phyloP scores from a whole-genome alignment of 2,888 invertebrate species.

The Drosophila meridiana region DNA sequence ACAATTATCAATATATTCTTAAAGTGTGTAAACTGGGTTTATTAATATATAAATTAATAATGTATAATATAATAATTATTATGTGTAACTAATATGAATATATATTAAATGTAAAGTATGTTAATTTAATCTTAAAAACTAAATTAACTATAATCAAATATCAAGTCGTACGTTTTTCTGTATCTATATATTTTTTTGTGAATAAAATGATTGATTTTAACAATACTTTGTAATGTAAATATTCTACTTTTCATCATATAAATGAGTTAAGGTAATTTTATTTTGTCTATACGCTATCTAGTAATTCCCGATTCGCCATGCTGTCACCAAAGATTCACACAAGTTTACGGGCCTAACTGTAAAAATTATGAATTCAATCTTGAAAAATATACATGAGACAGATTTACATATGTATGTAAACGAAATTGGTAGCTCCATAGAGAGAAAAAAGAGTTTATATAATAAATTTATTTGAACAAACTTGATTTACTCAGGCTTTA shows the following conservation, averaged over 20 bases:
- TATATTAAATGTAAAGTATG: constrained; percentile 7
- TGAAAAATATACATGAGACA: too few species aligned
- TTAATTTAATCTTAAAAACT: constrained; percentile 10
- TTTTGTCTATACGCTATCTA: too few species aligned
- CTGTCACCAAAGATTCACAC: too few species aligned
- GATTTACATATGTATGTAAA: too few species aligned
- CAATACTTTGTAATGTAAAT: constrained; percentile 2
- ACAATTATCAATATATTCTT: constrained; percentile 5
- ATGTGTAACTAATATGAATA: neutral
- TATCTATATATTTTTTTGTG: neutral
- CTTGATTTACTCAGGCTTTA: too few species aligned
- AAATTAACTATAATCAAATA: neutral
- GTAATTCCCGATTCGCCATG: too few species aligned
- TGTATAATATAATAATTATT: neutral
- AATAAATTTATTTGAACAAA: too few species aligned
- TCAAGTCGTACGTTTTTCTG: constrained; percentile 7
- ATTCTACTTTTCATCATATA: neutral
- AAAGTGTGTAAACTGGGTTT: constrained; percentile 21
- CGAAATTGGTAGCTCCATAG: too few species aligned
- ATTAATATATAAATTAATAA: constrained; percentile 12
- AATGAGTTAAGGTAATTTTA: too few species aligned
- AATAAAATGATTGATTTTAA: constrained; percentile 16
- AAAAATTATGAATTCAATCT: too few species aligned
- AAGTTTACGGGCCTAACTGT: too few species aligned
- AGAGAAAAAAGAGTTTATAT: too few species aligned